These are phyloP conservation scores for Kryphioiulus occultus DNA, from an alignment of 2,888 invertebrate genomes.

Conservation along the genomic window DNA sequence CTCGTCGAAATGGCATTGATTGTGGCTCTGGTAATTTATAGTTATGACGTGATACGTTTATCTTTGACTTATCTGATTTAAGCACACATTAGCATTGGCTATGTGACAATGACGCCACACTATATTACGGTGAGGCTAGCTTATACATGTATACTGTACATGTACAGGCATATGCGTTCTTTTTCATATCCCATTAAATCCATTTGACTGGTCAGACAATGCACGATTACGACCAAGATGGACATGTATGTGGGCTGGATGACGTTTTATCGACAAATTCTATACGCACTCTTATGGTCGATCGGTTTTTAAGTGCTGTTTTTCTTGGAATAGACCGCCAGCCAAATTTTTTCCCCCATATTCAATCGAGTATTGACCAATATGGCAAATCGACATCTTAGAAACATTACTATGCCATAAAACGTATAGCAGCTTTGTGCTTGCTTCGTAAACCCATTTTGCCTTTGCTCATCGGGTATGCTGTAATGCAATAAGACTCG, in stretches of 20 bases:
- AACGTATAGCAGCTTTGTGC: not conserved
- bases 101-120: not conserved
- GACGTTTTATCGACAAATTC: not conserved
- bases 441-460: not conserved
- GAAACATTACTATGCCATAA: not conserved
- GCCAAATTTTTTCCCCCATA: not conserved
- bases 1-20: too few species aligned
- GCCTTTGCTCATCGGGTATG: not conserved
- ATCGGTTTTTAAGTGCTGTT: not conserved
- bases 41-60: too few species aligned
- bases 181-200: not conserved
- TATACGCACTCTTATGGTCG: not conserved
- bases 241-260: not conserved
- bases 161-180: not conserved
- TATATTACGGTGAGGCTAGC: not conserved
- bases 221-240: not conserved
- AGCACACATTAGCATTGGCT: not conserved
- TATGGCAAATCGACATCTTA: not conserved
- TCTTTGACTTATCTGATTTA: too few species aligned
- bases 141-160: too few species aligned
- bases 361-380: not conserved
- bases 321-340: not conserved
- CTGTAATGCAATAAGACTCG: not conserved
- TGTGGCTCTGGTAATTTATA: too few species aligned
- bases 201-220: not conserved